Base-by-base conservation (phyloP, 2,888 invertebrate species). In the Taenaris catops region DNA sequence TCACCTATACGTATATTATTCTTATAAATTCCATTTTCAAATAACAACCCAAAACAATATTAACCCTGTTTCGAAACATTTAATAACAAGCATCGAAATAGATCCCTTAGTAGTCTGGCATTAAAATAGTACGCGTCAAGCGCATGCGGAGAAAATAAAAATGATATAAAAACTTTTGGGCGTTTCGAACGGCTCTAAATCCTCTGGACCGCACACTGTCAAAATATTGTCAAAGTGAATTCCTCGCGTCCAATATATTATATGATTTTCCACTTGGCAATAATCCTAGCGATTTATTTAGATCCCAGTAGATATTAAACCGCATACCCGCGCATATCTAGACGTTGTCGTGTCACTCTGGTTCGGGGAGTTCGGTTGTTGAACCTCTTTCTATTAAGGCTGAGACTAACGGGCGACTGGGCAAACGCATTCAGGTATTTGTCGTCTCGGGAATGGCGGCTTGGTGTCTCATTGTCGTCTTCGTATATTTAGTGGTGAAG, bases 181-280 rank as follows among this genome's bases (percentile, higher is more conserved):
- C 47, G 58, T 48, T 55, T 57, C 59, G 51, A 59, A 49, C 65
- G 63, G 53, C 58, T 67, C 63, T 74, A 71, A 74, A 79, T 76
- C 72, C 67, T 60, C 49, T 53, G 64, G 67, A 72, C 74, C 79
- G 73, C 78, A 58, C 63, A 65, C 68, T 86, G 86, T 86, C 86
- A 86, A 83, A 86, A 86, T 86, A 86, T 80, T 86, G 83, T 86
- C 83, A 80, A 78, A 80, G 72, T 65, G 76, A 86, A 86, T 84
- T 83, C 81, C 83, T 48, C 67, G 66, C 66, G 81, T 78, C 81
- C 72, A 79, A 83, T 86, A 84, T 81, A 80, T 81, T 84, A 79
- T 67, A 79, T 75, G 76, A 76, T 81, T 80, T 73, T 81, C 68
- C 62, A 76, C 74, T 84, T 86, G 86, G 86, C 86, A 84, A 81